Evolutionary conservation across 1,140 invertebrate genomes (phyloP).

Genomic region (Cylas formicarius): DNA sequence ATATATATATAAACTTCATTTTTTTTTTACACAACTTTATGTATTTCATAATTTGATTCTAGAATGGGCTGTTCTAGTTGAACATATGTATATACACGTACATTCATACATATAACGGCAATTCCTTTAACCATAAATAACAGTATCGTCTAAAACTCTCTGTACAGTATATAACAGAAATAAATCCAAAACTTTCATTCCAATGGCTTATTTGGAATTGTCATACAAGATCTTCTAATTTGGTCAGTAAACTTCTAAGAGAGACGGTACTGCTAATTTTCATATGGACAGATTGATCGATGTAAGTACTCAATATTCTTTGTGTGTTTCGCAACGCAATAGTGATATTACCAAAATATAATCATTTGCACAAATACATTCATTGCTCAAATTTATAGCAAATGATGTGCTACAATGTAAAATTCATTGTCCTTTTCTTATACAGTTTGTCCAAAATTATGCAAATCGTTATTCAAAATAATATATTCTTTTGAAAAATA

Average conservation of each 20-base stretch:
- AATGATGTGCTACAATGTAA: too few species aligned
- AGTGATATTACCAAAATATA: too few species aligned
- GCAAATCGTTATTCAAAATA: too few species aligned
- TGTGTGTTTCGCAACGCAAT: too few species aligned
- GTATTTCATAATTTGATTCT: constrained; percentile 5
- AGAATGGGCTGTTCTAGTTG: constrained; percentile 5
- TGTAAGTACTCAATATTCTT: too few species aligned
- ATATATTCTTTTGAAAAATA: too few species aligned
- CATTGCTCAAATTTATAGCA: too few species aligned
- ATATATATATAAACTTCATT: constrained; percentile 3
- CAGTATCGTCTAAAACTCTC: constrained; percentile 9
- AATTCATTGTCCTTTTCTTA: too few species aligned
- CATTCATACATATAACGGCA: constrained; percentile 14
- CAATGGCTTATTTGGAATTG: constrained; percentile 7
- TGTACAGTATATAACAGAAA: constrained; percentile 12
- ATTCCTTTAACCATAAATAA: constrained; percentile 16
- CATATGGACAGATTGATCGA: too few species aligned
- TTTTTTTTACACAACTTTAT: not conserved
- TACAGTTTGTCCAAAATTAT: too few species aligned
- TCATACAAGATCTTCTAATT: not conserved
- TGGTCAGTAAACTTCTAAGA: not conserved
- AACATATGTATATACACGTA: constrained; percentile 14
- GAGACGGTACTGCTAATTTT: not conserved
- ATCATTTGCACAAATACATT: too few species aligned
- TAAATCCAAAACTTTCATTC: constrained; percentile 4